Evolutionary conservation across 2,797 vertebrate genomes (phyloP).

Genomic region (Graptemys geographica): DNA sequence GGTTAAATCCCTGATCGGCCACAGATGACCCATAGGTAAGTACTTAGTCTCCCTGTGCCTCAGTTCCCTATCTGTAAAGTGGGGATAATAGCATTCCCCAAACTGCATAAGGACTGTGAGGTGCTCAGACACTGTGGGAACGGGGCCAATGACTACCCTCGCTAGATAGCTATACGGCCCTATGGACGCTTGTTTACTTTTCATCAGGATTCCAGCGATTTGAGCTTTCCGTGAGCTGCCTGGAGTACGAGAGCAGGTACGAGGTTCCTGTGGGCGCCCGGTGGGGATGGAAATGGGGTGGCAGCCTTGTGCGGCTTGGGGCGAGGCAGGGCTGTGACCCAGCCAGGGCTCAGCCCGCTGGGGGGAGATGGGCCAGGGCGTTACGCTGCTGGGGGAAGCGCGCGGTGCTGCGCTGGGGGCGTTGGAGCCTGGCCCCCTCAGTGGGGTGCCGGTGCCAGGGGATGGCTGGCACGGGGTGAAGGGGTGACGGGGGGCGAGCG

Average conservation of each 20-base stretch:
- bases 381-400: no score
- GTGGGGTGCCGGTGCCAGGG: neutral
- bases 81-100: neutral
- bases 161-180: no score
- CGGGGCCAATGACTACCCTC: neutral
- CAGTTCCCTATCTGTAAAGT: neutral
- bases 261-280: rapidly evolving
- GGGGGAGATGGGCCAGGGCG: no score
- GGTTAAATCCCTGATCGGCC: neutral
- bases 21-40: neutral
- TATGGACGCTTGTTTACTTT: neutral
- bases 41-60: no score
- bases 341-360: no score
- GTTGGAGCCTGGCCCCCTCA: neutral
- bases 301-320: rapidly evolving
- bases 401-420: no score
- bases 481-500: neutral
- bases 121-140: neutral
- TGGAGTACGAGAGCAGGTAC: neutral
- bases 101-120: neutral
- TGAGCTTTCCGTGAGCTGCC: no score
- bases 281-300: rapidly evolving
- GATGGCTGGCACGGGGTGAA: neutral
- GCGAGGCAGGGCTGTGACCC: neutral
- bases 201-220: neutral